phyloP scores from a whole-genome alignment of 2,797 vertebrate genomes.

The Bradypus variegatus region DNA sequence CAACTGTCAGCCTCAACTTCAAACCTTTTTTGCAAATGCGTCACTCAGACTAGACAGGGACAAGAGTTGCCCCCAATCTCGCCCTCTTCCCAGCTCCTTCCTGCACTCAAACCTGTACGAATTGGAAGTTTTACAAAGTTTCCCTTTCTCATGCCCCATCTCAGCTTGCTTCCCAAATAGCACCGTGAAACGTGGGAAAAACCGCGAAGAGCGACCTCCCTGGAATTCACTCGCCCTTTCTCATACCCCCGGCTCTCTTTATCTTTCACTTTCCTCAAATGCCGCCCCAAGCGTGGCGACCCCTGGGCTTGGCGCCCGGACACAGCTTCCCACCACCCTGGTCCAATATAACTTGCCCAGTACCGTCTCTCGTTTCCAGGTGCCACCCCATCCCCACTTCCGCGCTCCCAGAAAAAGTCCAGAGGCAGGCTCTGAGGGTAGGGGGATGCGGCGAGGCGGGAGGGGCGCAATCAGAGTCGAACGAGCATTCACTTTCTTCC shows the following conservation, averaged over 20 bases:
- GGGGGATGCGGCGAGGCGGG: background rate
- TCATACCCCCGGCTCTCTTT: background rate
- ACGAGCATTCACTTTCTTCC: background rate
- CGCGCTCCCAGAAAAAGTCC: background rate
- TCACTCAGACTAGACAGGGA: rapidly evolving
- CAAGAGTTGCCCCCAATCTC: background rate
- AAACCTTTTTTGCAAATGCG: background rate
- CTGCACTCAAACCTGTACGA: background rate
- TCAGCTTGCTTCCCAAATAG: background rate
- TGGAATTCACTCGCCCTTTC: no score
- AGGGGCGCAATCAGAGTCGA: background rate
- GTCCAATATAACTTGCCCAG: background rate
- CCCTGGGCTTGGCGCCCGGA: background rate
- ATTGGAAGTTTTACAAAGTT: conserved; percentile 44
- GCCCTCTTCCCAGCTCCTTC: background rate
- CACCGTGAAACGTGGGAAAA: background rate
- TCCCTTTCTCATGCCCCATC: rapidly evolving
- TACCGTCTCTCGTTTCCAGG: background rate
- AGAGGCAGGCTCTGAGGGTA: background rate
- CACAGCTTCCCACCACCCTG: background rate
- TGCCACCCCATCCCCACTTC: background rate
- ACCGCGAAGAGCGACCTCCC: no score
- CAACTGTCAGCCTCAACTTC: no score
- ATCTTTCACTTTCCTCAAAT: background rate
- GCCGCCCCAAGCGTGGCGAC: background rate